Percentiles rank a stretch among this genome's conserved stretches.
Conservation (phyloP, 2,797 vertebrate genomes). For the Sphaeramia orbicularis region DNA sequence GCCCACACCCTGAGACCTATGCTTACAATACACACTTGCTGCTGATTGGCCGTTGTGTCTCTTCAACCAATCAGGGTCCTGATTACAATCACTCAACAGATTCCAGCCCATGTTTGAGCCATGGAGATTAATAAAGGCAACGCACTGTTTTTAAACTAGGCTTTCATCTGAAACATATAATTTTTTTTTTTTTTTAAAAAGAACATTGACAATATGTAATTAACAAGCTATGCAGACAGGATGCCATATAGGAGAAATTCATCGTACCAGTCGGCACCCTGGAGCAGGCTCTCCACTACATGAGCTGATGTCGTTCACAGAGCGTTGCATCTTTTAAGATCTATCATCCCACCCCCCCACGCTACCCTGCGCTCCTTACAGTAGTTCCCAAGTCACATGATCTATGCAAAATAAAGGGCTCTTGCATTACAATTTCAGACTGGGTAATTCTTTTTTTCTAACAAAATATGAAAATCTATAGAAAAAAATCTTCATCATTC, state of each 20-base stretch:
- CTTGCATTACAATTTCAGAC: conserved; percentile 92
- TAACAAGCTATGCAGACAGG: conserved; percentile 61
- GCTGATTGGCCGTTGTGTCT: conserved; percentile 54
- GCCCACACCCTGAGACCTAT: conserved; percentile 28
- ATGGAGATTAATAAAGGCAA: conserved; percentile 84
- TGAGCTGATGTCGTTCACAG: conserved; percentile 73
- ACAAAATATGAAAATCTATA: conserved; percentile 97
- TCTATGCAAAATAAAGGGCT: conserved; percentile 89
- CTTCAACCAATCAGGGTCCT: conserved; percentile 69
- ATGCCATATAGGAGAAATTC: conserved; percentile 56
- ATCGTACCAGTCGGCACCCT: conserved; percentile 77
- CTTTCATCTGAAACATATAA: conserved; percentile 79
- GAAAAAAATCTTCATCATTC: conserved; percentile 87
- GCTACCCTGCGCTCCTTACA: conserved; percentile 73
- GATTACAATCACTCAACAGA: conserved; percentile 70
- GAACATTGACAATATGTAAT: conserved; percentile 72
- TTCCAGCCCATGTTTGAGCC: conserved; percentile 49
- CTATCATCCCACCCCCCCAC: too few species aligned
- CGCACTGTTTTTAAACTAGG: conserved; percentile 80
- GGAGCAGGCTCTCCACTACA: conserved; percentile 73
- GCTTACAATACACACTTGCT: conserved; percentile 59
- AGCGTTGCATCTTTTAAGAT: conserved; percentile 59
- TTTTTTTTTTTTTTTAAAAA: conserved; percentile 72
- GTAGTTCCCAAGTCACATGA: conserved; percentile 70
- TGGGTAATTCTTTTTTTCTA: conserved; percentile 82